phyloP scores from a whole-genome alignment of 2,888 invertebrate species.

The Trichogramma dendrolimi region DNA sequence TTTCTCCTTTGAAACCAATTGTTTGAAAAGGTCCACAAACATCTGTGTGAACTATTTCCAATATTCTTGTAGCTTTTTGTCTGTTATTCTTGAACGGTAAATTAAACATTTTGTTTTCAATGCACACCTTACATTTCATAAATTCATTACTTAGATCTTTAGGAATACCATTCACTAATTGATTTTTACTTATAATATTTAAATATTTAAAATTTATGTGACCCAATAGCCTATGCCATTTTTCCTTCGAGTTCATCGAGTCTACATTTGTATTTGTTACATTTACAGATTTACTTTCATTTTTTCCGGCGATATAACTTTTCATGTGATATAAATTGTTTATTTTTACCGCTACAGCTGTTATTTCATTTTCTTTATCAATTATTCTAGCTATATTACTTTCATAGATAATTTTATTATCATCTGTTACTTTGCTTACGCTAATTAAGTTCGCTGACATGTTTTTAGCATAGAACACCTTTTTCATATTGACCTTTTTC shows the following conservation, averaged over 20 bases:
- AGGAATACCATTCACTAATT: slow-evolving; percentile 30
- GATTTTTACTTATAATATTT: slow-evolving; percentile 27
- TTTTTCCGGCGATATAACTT: slow-evolving; percentile 1
- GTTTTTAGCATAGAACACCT: slow-evolving; percentile 15
- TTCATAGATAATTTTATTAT: slow-evolving; percentile 5
- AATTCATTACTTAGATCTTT: slow-evolving; percentile 26
- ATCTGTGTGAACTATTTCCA: slow-evolving; percentile 28
- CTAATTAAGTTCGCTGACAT: slow-evolving; percentile 17
- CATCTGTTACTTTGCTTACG: slow-evolving; percentile 6
- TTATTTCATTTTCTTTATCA: slow-evolving; percentile 20
- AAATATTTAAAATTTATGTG: slow-evolving; percentile 34
- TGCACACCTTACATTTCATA: slow-evolving; percentile 30
- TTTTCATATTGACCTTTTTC: slow-evolving; percentile 1
- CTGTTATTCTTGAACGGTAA: slow-evolving; percentile 32
- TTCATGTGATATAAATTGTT: slow-evolving; percentile 22
- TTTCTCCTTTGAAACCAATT: slow-evolving; percentile 28
- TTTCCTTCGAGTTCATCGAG: slow-evolving; percentile 29
- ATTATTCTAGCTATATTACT: slow-evolving; percentile 17
- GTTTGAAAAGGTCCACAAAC: slow-evolving; percentile 26
- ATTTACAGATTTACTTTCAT: slow-evolving; percentile 2
- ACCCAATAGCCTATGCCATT: slow-evolving; percentile 32
- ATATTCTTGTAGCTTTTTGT: slow-evolving; percentile 31
- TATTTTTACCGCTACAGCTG: slow-evolving; percentile 25
- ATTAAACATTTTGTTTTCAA: slow-evolving; percentile 32
- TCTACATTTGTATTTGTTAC: not conserved